Evolutionary conservation across 2,888 invertebrate genomes (phyloP).

Genomic region (Leptopilina drosophilae): DNA sequence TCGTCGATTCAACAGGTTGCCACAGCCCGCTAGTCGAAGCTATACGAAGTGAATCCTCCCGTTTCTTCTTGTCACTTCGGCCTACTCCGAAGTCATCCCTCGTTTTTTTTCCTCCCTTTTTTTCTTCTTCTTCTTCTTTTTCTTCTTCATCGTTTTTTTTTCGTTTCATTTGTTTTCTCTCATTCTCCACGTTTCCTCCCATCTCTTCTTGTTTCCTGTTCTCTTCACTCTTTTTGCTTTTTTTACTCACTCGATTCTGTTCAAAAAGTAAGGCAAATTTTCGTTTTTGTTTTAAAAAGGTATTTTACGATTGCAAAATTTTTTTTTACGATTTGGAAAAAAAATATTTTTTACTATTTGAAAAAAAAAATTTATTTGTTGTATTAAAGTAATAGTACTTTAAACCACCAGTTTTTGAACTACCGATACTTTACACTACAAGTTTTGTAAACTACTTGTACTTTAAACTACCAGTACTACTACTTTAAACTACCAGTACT

Average conservation of each 20-base stretch:
- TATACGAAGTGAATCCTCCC: constrained; percentile 45
- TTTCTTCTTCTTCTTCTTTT: constrained; percentile 43
- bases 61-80: constrained; percentile 53
- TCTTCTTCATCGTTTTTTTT: constrained; percentile 53
- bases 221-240: constrained; percentile 8
- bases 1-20: constrained; percentile 67
- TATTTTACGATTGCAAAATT: no score
- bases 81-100: constrained; percentile 33
- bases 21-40: constrained; percentile 56
- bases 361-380: no score
- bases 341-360: no score
- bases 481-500: no score
- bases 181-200: neutral
- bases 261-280: no score
- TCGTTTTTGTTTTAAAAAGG: no score
- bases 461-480: no score
- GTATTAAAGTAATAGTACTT: no score
- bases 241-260: neutral
- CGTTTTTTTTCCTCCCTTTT: constrained; percentile 27
- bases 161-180: constrained; percentile 45
- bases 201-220: constrained; percentile 37
- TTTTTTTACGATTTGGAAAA: no score
- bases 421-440: no score
- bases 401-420: no score
- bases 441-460: no score